These are phyloP conservation scores for Autographa gamma DNA, from an alignment of 2,888 invertebrate species.

Conservation along the genomic window DNA sequence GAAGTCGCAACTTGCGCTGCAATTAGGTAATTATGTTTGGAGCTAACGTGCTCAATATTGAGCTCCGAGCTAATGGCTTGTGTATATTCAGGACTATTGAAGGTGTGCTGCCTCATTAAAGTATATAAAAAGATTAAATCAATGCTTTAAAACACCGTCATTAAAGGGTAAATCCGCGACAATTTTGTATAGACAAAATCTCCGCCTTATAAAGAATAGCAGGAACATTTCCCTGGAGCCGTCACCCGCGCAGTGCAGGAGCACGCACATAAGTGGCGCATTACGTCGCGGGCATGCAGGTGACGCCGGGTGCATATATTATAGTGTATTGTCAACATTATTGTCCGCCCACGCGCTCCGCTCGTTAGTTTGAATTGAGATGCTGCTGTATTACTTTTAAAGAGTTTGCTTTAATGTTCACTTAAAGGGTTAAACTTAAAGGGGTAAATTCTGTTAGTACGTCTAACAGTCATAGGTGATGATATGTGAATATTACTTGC, in stretches of 20 bases:
- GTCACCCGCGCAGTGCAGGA: slow-evolving; percentile 20
- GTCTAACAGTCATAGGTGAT: no score
- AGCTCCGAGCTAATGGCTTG: not conserved
- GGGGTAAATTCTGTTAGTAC: no score
- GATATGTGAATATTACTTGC: no score
- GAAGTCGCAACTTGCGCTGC: slow-evolving; percentile 40
- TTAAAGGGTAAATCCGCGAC: not conserved
- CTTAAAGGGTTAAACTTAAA: no score
- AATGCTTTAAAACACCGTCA: no score
- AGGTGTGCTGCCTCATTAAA: not conserved
- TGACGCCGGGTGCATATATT: slow-evolving; percentile 30
- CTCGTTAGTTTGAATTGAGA: slow-evolving; percentile 47
- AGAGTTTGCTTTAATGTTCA: no score
- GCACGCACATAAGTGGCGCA: slow-evolving; percentile 33
- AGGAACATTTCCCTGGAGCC: not conserved
- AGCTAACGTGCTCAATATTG: slow-evolving; percentile 19
- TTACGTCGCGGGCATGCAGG: slow-evolving; percentile 43
- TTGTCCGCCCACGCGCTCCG: slow-evolving; percentile 50
- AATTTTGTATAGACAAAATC: not conserved
- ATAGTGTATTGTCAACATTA: slow-evolving; percentile 24
- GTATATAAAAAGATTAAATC: no score
- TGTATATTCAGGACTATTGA: not conserved
- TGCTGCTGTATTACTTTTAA: slow-evolving; percentile 18
- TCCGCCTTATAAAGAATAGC: not conserved
- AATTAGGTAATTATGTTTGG: slow-evolving; percentile 43